phyloP scores from a whole-genome alignment of 2,797 vertebrate species.

The Novumbra hubbsi region DNA sequence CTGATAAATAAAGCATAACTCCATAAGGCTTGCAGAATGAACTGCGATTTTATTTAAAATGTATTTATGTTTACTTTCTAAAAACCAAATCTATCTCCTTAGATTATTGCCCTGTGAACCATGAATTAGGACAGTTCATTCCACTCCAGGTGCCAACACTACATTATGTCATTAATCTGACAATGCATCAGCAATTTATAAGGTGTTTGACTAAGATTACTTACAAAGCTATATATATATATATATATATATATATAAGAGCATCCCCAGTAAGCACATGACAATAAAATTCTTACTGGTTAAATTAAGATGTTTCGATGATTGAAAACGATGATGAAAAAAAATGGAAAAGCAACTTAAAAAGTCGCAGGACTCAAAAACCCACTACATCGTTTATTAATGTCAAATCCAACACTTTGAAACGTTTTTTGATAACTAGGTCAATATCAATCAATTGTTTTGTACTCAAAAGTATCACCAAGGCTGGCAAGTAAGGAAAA shows the following conservation, averaged over 20 bases:
- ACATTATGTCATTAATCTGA: not conserved
- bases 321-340: too few species aligned
- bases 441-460: not conserved
- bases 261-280: not conserved
- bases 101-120: conserved; percentile 38
- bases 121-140: conserved; percentile 14
- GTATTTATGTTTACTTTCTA: not conserved
- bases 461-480: not conserved
- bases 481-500: not conserved
- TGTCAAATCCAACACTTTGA: too few species aligned
- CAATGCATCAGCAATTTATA: not conserved
- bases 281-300: not conserved
- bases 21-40: conserved; percentile 59
- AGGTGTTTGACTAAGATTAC: not conserved
- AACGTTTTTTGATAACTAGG: too few species aligned
- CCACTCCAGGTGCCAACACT: conserved; percentile 13
- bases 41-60: conserved; percentile 19
- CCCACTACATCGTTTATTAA: too few species aligned
- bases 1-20: conserved; percentile 73
- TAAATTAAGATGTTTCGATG: too few species aligned
- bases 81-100: conserved; percentile 17
- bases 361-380: too few species aligned
- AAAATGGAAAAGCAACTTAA: too few species aligned
- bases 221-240: not conserved
- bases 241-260: too few species aligned